Evolutionary conservation across 1,140 invertebrate species (phyloP), one percentile per base, ranked within the genome.

Genomic region (Lepidurus apus): DNA sequence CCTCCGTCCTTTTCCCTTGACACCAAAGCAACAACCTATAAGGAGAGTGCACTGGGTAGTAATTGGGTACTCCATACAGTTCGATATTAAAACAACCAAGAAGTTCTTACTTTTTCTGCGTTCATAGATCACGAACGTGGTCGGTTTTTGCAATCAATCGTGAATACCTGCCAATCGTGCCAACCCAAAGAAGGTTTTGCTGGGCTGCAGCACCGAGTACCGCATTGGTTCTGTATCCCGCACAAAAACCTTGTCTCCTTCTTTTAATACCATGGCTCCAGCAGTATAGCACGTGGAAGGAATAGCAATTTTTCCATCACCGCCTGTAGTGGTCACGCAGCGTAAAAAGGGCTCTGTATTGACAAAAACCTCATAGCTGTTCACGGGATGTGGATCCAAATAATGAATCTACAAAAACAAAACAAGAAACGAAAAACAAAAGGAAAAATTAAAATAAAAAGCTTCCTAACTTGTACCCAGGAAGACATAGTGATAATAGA

Each of bases 171-270:
- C 88, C n/a, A 93, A 84, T 85, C 92, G 92, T 47, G 93, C 87
- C 7, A 93, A 87, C 44, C 92, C 92, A 82, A 93, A 93, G 86
- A 93, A 93, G 81, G 92, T 93, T 83, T 93, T 93, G 75, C 90
- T 89, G 17, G 89, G 87, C 81, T 92, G 88, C 83, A 93, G 90
- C 17, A 93, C 84, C 0, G 90, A 90, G 82, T 90, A 91, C 76
- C 91, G 87, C 77, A 90, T 88, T 7, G 87, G 86, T 47, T 89
- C 90, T 6, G 92, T 87, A 81, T 93, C 92, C 77, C 88, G 87
- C 1, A 94, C 82, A 24, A 89, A 87, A 5, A 94, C 84, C 42
- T 85, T 87, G 83, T 93, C 92, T 34, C 89, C 87, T 44, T 87
- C 84, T 74, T 87, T 86, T 3, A 93, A 84, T 82, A 89, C 85